Base-by-base conservation (phyloP, 1,140 invertebrate genomes). In the Camponotus vicinus region DNA sequence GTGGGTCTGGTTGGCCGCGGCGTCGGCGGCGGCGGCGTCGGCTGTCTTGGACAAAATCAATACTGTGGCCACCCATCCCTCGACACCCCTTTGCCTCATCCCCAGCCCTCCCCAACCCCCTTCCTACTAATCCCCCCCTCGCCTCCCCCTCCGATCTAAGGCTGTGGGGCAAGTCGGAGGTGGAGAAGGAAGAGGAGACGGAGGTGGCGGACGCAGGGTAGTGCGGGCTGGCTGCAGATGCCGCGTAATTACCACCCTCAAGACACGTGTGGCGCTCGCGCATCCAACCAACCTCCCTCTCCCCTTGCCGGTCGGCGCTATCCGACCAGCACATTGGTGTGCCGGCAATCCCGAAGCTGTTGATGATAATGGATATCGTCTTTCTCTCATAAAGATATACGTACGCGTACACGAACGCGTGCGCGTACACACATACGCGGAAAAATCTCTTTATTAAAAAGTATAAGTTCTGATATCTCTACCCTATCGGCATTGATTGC, bases 41-140 rank as follows among this genome's bases (percentile, higher is more conserved):
- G 93, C 94, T 94, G 94, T 95, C 94, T 95, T 95, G 95, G 95
- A 95, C 95, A 95, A 95, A 95, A 95, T 95, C 95, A 95, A 95
- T 95, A 95, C 95, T 95, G 94, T 94, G 94, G 94, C 91, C 92
- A 94, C 93, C 93, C 93, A 92, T 90, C 91, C 93, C 88, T 89
- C 66, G 88, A 77, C 84, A 88, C 90, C 90, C 90, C 88, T 89
- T 91, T 88, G 82, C 90, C 87, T 86, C 87, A 91, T 90, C 78
- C 87, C 86, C 85, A 77, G 89, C 82, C 85, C 86, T 52, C 86
- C 66, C 27, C 82, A 11, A 49, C 49, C 80, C 77, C 87, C 37
- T 73, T 61, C 79, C 67, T 83, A 83, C 67, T 80, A 80, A 80
- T 80, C 64, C 77, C 77, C 87, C 71, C 76, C 70, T 64, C 79